These are phyloP conservation scores for Actinemys pallida DNA, from an alignment of 2,113 vertebrate genomes.

Conservation along the genomic window DNA sequence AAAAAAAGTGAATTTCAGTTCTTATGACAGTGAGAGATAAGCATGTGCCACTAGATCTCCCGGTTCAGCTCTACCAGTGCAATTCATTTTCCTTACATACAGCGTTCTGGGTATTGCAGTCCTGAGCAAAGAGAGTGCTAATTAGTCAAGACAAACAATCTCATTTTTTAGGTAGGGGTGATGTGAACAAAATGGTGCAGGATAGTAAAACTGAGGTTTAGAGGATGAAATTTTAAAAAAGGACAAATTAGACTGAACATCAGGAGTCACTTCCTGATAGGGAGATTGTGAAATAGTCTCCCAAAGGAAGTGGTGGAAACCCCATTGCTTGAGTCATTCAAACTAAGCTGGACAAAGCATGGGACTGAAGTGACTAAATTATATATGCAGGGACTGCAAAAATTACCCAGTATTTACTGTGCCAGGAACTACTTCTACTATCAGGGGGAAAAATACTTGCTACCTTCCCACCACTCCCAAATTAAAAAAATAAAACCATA, in stretches of 20 bases:
- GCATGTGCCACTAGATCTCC: background rate
- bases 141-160: background rate
- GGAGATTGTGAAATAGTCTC: background rate
- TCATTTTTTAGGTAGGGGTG: background rate
- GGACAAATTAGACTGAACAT: background rate
- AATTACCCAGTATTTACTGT: background rate
- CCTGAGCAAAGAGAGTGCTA: background rate
- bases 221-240: background rate
- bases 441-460: background rate
- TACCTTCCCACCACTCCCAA: background rate
- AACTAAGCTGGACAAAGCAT: accelerated
- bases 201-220: background rate
- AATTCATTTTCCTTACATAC: background rate
- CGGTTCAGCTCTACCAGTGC: background rate
- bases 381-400: background rate
- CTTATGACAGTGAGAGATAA: constrained; percentile 21
- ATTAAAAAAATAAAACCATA: background rate
- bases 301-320: accelerated
- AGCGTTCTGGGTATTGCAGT: background rate
- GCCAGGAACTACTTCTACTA: background rate
- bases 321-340: background rate
- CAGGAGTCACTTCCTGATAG: background rate
- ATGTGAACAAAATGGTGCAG: background rate
- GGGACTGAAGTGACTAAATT: background rate
- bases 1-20: background rate